A percentile compares a stretch with the other conserved stretches of the same genome.
phyloP scores from a whole-genome alignment of 2,113 vertebrate genomes.

The Tapirus terrestris region DNA sequence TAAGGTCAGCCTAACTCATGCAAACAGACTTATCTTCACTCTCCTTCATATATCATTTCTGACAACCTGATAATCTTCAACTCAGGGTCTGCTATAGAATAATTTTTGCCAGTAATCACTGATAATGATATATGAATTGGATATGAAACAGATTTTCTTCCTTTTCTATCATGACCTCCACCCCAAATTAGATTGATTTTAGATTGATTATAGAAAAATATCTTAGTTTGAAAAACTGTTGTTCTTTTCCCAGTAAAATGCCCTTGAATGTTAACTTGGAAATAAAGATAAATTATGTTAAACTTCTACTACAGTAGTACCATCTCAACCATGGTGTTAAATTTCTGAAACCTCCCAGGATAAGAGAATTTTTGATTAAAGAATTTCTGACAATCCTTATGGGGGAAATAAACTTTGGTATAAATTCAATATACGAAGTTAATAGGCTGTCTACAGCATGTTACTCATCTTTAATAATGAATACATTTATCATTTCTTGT shows the following conservation, averaged over 20 bases:
- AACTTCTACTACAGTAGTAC: neutral
- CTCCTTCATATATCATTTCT: conserved; percentile 5
- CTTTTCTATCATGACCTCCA: conserved; percentile 24
- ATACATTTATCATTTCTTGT: neutral
- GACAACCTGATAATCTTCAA: conserved; percentile 46
- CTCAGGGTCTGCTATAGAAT: neutral
- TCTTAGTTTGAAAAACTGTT: conserved; percentile 22
- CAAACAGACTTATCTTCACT: conserved; percentile 24
- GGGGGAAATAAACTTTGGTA: neutral
- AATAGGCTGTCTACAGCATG: neutral
- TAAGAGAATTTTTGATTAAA: neutral
- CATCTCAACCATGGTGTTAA: neutral
- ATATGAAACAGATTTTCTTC: conserved; percentile 53
- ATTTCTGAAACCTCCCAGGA: neutral
- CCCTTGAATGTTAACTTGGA: conserved; percentile 44
- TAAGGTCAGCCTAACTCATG: conserved; percentile 42
- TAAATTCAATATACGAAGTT: conserved; percentile 12
- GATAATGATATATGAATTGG: conserved; percentile 35
- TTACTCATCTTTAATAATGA: neutral
- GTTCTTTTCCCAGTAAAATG: conserved; percentile 33
- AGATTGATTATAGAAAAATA: conserved; percentile 46
- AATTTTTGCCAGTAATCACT: conserved; percentile 17
- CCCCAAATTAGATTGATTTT: conserved; percentile 33
- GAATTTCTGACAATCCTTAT: neutral
- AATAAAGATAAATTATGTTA: conserved; percentile 8